These are phyloP conservation scores for Ammodytes dubius DNA, from an alignment of 2,113 vertebrate genomes.

Conservation along the genomic window DNA sequence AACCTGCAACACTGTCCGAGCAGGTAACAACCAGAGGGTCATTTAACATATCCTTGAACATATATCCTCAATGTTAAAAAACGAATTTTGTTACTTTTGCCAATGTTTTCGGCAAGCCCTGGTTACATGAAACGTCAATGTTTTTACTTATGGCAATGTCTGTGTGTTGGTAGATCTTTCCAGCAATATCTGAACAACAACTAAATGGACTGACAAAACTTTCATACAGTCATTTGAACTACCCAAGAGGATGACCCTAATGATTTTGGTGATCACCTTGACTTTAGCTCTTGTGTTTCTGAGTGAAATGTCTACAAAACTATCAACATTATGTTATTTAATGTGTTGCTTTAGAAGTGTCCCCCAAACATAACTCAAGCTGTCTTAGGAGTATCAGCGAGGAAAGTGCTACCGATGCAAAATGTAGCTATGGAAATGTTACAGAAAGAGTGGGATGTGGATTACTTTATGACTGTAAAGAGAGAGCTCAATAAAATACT, in stretches of 20 bases:
- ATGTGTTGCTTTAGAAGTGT: neutral
- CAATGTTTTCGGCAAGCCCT: neutral
- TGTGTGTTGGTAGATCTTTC: neutral
- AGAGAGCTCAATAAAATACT: too few relatives aligned
- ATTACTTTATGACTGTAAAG: too few relatives aligned
- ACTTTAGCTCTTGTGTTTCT: neutral
- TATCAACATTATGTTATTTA: neutral
- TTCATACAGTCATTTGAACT: neutral
- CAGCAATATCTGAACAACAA: neutral
- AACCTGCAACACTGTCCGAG: constrained; percentile 5
- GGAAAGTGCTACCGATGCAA: too few relatives aligned
- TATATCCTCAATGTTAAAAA: constrained; percentile 16
- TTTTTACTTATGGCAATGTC: neutral
- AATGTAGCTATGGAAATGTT: too few relatives aligned
- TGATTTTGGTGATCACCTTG: neutral
- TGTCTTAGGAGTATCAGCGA: too few relatives aligned
- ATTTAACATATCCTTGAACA: constrained; percentile 24
- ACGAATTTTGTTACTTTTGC: neutral
- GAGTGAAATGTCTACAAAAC: neutral
- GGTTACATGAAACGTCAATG: neutral
- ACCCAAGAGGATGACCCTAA: neutral
- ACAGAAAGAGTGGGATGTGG: too few relatives aligned
- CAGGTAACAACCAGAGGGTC: neutral
- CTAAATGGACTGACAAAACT: neutral
- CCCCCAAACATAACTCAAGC: too few relatives aligned